Evolutionary conservation across 2,113 vertebrate species (phyloP).

Genomic region (Gambusia holbrooki): DNA sequence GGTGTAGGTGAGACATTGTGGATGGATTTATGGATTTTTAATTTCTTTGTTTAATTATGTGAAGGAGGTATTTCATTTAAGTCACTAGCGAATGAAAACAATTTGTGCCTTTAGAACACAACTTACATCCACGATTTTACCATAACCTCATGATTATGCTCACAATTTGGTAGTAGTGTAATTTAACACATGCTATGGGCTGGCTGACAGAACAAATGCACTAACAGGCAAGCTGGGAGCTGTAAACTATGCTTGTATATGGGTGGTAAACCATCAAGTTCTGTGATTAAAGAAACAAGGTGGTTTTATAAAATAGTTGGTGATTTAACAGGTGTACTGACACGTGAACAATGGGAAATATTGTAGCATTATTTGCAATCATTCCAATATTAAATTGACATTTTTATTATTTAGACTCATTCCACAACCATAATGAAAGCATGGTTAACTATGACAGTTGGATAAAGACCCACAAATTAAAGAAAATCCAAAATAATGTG

Average conservation of each 20-base stretch:
- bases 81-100: not conserved
- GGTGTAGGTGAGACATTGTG: not conserved
- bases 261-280: not conserved
- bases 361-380: not conserved
- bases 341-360: not conserved
- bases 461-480: too few species aligned
- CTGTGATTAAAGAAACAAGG: too few species aligned
- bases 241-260: not conserved
- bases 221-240: not conserved
- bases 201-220: slow-evolving; percentile 23
- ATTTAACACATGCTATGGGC: not conserved
- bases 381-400: not conserved
- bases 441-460: not conserved
- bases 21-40: not conserved
- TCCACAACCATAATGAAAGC: not conserved
- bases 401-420: not conserved
- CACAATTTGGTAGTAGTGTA: not conserved
- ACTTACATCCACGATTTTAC: slow-evolving; percentile 18
- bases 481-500: too few species aligned
- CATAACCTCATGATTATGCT: not conserved
- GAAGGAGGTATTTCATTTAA: slow-evolving; percentile 15
- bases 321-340: not conserved
- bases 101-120: not conserved
- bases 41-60: slow-evolving; percentile 20
- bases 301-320: not conserved